These are phyloP conservation scores for Sebastes hopkinsi DNA, from an alignment of 2,797 vertebrate species.

Conservation along the genomic window DNA sequence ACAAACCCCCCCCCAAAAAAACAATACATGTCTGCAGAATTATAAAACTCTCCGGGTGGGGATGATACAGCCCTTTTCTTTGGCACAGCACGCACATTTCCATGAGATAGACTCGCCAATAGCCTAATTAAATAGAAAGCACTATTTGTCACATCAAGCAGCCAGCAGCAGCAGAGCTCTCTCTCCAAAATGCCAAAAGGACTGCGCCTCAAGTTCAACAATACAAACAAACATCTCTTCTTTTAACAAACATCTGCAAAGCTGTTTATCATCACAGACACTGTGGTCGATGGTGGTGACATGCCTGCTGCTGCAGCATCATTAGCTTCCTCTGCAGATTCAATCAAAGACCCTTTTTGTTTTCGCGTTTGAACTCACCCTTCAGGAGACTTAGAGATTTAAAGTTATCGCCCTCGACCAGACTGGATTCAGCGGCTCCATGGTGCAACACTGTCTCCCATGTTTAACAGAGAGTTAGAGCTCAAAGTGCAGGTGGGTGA, in stretches of 20 bases:
- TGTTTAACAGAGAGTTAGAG: background rate
- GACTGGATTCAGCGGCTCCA: slow-evolving; percentile 28
- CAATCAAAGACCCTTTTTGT: background rate
- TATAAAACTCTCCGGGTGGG: slow-evolving; percentile 28
- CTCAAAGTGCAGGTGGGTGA: background rate
- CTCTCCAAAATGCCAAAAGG: background rate
- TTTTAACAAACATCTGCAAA: slow-evolving; percentile 26
- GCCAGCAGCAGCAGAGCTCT: slow-evolving; percentile 23
- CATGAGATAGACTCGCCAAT: slow-evolving; percentile 61
- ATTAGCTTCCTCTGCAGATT: background rate
- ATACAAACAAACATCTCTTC: slow-evolving; percentile 7
- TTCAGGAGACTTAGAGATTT: slow-evolving; percentile 19
- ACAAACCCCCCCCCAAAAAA: background rate
- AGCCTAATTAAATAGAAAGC: slow-evolving; percentile 79
- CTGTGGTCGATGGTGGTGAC: background rate
- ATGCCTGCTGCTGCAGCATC: slow-evolving; percentile 43
- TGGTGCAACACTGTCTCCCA: slow-evolving; percentile 21
- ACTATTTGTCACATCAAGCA: slow-evolving; percentile 70
- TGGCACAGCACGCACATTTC: slow-evolving; percentile 66
- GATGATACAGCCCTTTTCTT: slow-evolving; percentile 62
- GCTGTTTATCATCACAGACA: background rate
- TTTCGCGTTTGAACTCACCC: slow-evolving; percentile 60
- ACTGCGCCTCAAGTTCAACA: slow-evolving; percentile 44
- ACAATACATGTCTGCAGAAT: slow-evolving; percentile 44
- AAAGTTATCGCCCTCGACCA: slow-evolving; percentile 51